Evolutionary conservation across 2,797 vertebrate genomes (phyloP).

Genomic region (Eremophila alpestris): DNA sequence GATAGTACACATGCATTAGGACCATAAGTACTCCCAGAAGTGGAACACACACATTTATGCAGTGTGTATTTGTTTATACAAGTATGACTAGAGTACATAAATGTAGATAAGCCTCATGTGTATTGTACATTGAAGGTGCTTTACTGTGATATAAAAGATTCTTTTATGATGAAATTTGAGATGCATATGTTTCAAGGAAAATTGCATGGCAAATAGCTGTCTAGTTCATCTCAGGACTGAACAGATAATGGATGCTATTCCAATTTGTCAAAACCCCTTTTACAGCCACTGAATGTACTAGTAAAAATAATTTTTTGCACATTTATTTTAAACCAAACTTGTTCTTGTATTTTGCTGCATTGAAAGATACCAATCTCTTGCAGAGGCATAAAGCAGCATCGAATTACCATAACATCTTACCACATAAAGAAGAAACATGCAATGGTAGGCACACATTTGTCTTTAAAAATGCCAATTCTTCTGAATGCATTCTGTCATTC

Average conservation of each 20-base stretch:
- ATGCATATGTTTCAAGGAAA: neutral
- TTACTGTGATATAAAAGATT: neutral
- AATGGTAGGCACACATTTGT: neutral
- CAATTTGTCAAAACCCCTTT: neutral
- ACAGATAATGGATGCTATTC: neutral
- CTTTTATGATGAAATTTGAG: conserved; percentile 12
- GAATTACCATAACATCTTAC: neutral
- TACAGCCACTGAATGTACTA: neutral
- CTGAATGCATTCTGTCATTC: neutral
- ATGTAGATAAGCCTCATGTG: neutral
- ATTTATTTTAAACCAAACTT: conserved; percentile 10
- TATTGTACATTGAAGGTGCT: neutral
- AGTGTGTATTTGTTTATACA: neutral
- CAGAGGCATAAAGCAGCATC: neutral
- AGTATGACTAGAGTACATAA: conserved; percentile 4
- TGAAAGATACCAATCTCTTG: neutral
- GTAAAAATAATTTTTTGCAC: neutral
- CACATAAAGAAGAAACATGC: neutral
- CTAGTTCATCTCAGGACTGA: neutral
- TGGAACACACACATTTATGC: neutral
- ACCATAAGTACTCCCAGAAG: neutral
- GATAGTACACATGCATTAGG: neutral
- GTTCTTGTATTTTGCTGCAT: neutral
- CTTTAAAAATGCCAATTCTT: neutral
- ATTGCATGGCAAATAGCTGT: neutral